phyloP scores from a whole-genome alignment of 2,888 invertebrate species.

The Hemicrepidius hirtus region DNA sequence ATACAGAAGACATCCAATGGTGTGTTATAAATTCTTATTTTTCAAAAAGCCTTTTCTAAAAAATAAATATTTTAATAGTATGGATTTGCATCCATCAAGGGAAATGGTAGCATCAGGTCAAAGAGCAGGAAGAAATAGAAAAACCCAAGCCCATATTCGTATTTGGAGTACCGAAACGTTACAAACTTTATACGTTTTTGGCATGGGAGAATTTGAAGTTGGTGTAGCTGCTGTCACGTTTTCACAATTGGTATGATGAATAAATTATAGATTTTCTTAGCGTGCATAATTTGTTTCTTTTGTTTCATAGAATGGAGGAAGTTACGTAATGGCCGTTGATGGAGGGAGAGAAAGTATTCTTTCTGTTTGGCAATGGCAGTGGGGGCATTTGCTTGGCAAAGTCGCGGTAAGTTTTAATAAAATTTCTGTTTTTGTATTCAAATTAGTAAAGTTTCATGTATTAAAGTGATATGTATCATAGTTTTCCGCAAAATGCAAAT shows the following conservation, averaged over 20 bases:
- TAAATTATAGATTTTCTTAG: slow-evolving; percentile 1
- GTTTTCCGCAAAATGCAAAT: slow-evolving; percentile 43
- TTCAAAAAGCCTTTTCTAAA: too few species aligned
- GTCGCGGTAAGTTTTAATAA: slow-evolving; percentile 84
- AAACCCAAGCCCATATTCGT: slow-evolving; percentile 91
- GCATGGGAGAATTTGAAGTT: slow-evolving; percentile 91
- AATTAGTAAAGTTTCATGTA: slow-evolving; percentile 17
- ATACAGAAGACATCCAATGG: slow-evolving; percentile 96
- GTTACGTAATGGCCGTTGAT: slow-evolving; percentile 92
- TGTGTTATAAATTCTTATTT: slow-evolving; percentile 69
- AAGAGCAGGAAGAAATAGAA: slow-evolving; percentile 86
- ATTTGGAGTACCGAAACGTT: slow-evolving; percentile 95
- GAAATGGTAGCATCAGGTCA: slow-evolving; percentile 94
- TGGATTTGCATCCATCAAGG: slow-evolving; percentile 91
- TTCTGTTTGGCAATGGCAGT: slow-evolving; percentile 97
- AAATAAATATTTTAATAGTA: slow-evolving; percentile 72
- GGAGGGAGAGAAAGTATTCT: slow-evolving; percentile 92
- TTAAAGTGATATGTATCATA: slow-evolving; percentile 25
- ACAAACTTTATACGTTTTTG: slow-evolving; percentile 91
- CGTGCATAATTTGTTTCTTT: slow-evolving; percentile 8
- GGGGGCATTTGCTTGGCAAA: slow-evolving; percentile 94
- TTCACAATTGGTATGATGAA: slow-evolving; percentile 84
- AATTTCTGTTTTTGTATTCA: slow-evolving; percentile 16
- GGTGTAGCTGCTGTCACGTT: slow-evolving; percentile 93
- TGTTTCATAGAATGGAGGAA: slow-evolving; percentile 85